Percentiles rank a stretch among this genome's conserved stretches.
Conservation (phyloP, 2,113 vertebrate species). For the Pionites leucogaster region DNA sequence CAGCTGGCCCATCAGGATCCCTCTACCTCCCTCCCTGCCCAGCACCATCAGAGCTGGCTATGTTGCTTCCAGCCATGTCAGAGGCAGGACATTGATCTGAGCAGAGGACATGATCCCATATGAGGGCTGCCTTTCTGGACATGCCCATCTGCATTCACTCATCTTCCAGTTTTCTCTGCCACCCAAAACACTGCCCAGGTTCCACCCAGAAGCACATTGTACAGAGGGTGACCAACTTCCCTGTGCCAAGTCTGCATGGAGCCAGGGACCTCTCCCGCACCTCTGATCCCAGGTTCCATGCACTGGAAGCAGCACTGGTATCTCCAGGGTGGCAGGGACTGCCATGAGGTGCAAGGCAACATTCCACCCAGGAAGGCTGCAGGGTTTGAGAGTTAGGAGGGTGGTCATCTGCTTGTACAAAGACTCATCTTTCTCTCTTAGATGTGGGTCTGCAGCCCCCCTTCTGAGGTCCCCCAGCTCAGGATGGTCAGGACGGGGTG, state of each 20-base stretch:
- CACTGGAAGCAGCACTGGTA: background rate
- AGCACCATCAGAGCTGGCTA: background rate
- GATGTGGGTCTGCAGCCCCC: background rate
- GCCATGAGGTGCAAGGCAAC: background rate
- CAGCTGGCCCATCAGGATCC: background rate
- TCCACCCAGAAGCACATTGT: background rate
- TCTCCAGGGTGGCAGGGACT: background rate
- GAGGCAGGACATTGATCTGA: background rate
- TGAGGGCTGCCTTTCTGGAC: background rate
- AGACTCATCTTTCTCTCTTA: background rate
- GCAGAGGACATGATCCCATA: background rate
- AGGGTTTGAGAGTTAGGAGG: fast-evolving
- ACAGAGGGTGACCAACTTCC: background rate
- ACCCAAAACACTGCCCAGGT: fast-evolving
- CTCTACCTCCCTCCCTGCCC: background rate
- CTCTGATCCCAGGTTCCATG: background rate
- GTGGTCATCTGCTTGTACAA: background rate
- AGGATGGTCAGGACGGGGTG: background rate
- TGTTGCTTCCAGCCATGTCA: background rate
- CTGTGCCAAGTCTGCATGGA: background rate
- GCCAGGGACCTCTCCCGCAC: background rate
- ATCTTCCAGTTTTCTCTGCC: background rate
- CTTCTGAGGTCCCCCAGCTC: background rate
- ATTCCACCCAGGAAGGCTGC: background rate
- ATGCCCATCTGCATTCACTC: background rate